Evolutionary conservation across 2,888 invertebrate species (phyloP).

Genomic region (Choreutis nemorana): DNA sequence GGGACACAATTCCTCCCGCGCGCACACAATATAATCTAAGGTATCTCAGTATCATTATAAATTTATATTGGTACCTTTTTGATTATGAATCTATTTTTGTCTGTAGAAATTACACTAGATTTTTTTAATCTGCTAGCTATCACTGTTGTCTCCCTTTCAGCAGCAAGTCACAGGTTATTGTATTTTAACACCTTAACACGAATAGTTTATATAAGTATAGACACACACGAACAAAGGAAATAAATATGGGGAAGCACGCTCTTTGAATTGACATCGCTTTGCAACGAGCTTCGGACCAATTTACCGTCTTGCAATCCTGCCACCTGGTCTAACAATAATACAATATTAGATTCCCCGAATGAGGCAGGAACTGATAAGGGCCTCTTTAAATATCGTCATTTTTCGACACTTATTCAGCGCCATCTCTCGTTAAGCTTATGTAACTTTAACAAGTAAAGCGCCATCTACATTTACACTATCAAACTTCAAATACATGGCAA

Average conservation of each 20-base stretch:
- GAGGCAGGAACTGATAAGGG: no score
- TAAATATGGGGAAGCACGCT: constrained; percentile 45
- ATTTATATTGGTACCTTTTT: constrained; percentile 77
- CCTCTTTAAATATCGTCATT: no score
- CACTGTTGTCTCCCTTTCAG: constrained; percentile 56
- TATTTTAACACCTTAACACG: constrained; percentile 58
- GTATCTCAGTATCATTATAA: constrained; percentile 42
- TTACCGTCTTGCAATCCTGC: no score
- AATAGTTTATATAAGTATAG: constrained; percentile 44
- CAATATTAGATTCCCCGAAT: no score
- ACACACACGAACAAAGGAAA: constrained; percentile 44
- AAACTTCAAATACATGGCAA: no score
- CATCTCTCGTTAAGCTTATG: no score
- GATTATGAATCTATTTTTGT: constrained; percentile 70
- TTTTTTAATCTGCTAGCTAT: constrained; percentile 33
- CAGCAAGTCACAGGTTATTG: constrained; percentile 38
- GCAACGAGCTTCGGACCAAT: constrained; percentile 22
- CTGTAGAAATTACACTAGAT: constrained; percentile 68
- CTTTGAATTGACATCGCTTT: constrained; percentile 52
- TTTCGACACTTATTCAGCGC: no score
- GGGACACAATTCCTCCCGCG: constrained; percentile 10
- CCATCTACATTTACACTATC: no score
- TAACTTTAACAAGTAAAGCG: no score
- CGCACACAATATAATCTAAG: constrained; percentile 37
- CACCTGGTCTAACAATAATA: no score